A percentile compares a stretch with the other conserved stretches of the same genome.
These are phyloP conservation scores for Dreissena rostriformis DNA, from an alignment of 1,140 invertebrate species.

Conservation along the genomic window DNA sequence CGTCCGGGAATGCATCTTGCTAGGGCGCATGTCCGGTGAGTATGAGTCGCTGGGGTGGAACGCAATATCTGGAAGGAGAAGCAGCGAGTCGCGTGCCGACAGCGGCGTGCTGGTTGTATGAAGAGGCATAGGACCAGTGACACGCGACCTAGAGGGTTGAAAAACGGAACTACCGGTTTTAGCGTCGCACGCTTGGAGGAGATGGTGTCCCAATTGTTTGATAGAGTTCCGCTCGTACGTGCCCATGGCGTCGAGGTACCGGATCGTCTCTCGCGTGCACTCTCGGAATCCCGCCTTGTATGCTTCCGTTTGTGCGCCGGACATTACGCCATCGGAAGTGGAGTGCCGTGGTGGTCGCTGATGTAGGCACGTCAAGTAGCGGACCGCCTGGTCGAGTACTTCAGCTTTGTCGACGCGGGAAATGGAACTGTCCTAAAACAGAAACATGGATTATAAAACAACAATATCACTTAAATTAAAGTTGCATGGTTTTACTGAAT, in stretches of 20 bases:
- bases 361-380: slow-evolving; percentile 7
- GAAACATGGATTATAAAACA: too few species aligned
- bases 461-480: too few species aligned
- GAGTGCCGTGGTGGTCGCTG: not conserved
- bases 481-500: too few species aligned
- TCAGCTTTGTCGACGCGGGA: slow-evolving; percentile 35
- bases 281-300: slow-evolving; percentile 24
- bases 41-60: too few species aligned
- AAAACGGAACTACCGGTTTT: too few species aligned
- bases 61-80: too few species aligned
- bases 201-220: not conserved
- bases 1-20: too few species aligned
- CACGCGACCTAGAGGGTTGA: too few species aligned
- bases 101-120: not conserved
- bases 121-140: too few species aligned
- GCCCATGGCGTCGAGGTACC: slow-evolving; percentile 1
- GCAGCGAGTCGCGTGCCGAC: not conserved
- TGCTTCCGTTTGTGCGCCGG: not conserved
- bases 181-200: too few species aligned
- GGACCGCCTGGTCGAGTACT: slow-evolving; percentile 34
- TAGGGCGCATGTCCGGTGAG: too few species aligned
- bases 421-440: slow-evolving; percentile 14
- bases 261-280: slow-evolving; percentile 11
- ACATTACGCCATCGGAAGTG: not conserved
- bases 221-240: not conserved